These are phyloP conservation scores for Crepidodera aurea DNA, from an alignment of 2,888 invertebrate genomes.

Conservation along the genomic window DNA sequence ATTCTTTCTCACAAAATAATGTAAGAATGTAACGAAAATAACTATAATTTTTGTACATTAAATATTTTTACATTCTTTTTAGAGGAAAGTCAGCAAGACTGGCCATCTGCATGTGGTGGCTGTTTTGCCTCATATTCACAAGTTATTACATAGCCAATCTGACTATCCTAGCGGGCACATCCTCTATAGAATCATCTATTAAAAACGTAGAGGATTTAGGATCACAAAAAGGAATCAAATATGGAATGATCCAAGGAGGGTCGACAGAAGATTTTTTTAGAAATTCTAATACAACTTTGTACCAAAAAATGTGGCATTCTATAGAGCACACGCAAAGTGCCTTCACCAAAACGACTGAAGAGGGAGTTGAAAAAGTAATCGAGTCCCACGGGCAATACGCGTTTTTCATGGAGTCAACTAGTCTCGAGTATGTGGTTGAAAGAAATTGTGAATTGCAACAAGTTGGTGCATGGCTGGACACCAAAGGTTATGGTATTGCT, in stretches of 20 bases:
- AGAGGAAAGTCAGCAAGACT: constrained; percentile 90
- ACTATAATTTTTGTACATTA: too few species aligned
- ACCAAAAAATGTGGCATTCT: constrained; percentile 50
- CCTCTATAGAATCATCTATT: constrained; percentile 86
- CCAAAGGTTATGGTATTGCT: constrained; percentile 93
- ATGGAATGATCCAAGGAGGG: constrained; percentile 84
- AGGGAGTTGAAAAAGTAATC: constrained; percentile 85
- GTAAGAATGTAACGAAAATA: too few species aligned
- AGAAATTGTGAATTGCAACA: constrained; percentile 84
- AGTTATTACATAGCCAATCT: constrained; percentile 95
- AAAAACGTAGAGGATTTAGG: constrained; percentile 90
- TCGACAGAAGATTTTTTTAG: constrained; percentile 91
- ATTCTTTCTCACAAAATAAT: too few species aligned
- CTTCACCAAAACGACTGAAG: constrained; percentile 81
- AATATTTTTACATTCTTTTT: constrained; percentile 26
- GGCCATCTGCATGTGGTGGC: constrained; percentile 92
- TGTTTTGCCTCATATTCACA: constrained; percentile 86
- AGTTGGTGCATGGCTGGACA: constrained; percentile 82
- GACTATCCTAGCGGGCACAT: constrained; percentile 90
- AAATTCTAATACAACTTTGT: constrained; percentile 62
- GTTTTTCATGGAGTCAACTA: constrained; percentile 95
- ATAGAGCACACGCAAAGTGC: constrained; percentile 89
- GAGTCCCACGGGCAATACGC: constrained; percentile 84
- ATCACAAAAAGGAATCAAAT: constrained; percentile 94
- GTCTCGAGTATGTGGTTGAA: constrained; percentile 90